These are phyloP conservation scores for Eupeodes luniger DNA, from an alignment of 2,888 invertebrate species.

Conservation along the genomic window DNA sequence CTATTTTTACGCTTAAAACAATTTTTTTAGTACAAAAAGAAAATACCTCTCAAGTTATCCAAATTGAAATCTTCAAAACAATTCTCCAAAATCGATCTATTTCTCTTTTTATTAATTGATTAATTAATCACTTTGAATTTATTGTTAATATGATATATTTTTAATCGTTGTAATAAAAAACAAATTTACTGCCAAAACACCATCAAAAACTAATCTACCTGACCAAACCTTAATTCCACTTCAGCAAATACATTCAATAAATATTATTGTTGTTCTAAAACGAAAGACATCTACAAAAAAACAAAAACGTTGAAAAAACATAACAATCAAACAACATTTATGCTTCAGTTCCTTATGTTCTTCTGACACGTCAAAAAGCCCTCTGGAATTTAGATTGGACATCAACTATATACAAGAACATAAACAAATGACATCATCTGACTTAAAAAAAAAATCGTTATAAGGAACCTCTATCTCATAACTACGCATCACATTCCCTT, in stretches of 20 bases:
- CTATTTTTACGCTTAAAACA: too few species aligned
- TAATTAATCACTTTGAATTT: too few species aligned
- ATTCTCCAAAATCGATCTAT: too few species aligned
- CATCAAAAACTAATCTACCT: neutral
- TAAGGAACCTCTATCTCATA: conserved; percentile 54
- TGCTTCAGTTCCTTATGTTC: conserved; percentile 16
- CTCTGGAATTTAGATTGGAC: neutral
- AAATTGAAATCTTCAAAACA: too few species aligned
- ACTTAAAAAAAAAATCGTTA: neutral
- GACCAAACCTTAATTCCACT: neutral
- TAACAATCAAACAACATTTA: neutral
- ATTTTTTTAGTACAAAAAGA: too few species aligned
- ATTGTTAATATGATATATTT: too few species aligned
- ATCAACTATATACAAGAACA: neutral
- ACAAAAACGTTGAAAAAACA: neutral
- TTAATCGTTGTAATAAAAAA: neutral
- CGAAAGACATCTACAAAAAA: neutral
- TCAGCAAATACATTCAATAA: neutral
- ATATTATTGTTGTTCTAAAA: neutral
- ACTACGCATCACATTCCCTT: conserved; percentile 50
- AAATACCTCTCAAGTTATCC: too few species aligned
- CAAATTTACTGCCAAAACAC: neutral
- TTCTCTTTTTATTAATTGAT: too few species aligned
- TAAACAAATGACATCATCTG: conserved; percentile 39
- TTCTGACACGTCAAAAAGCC: neutral